These are phyloP conservation scores for Papilio xuthus DNA, from an alignment of 1,140 invertebrate species.

Conservation along the genomic window DNA sequence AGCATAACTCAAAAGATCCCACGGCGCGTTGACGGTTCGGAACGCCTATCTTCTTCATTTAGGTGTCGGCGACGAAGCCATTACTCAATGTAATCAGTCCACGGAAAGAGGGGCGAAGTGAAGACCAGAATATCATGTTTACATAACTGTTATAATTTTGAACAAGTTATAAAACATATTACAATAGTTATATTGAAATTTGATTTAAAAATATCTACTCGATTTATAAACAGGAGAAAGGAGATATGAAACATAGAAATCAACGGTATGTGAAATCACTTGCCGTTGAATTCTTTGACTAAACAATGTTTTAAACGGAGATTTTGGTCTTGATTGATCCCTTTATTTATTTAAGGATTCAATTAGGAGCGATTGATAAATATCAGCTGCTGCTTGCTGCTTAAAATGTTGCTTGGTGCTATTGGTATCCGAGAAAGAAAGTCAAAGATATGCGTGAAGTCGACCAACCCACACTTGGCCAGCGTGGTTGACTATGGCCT, in stretches of 20 bases:
- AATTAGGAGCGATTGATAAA: no score
- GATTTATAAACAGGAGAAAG: background rate
- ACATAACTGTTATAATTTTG: conserved; percentile 12
- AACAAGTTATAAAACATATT: background rate
- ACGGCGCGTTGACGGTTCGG: conserved; percentile 12
- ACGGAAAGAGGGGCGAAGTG: background rate
- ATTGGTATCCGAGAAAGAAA: no score
- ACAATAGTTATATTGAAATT: background rate
- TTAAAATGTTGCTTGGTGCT: background rate
- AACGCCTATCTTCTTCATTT: conserved; percentile 22
- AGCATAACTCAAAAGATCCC: conserved; percentile 14
- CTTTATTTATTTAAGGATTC: no score
- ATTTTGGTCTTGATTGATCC: no score
- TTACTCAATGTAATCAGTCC: conserved; percentile 24
- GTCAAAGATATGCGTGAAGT: no score
- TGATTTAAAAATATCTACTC: background rate
- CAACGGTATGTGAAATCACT: no score
- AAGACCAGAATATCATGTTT: conserved; percentile 1
- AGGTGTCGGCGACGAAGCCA: conserved; percentile 18
- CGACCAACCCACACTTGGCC: no score
- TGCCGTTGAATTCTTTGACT: no score
- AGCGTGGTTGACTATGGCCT: no score
- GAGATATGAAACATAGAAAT: background rate
- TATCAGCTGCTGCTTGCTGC: no score
- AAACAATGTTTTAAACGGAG: no score